phyloP scores from a whole-genome alignment of 2,113 vertebrate genomes.

The Nestor notabilis region DNA sequence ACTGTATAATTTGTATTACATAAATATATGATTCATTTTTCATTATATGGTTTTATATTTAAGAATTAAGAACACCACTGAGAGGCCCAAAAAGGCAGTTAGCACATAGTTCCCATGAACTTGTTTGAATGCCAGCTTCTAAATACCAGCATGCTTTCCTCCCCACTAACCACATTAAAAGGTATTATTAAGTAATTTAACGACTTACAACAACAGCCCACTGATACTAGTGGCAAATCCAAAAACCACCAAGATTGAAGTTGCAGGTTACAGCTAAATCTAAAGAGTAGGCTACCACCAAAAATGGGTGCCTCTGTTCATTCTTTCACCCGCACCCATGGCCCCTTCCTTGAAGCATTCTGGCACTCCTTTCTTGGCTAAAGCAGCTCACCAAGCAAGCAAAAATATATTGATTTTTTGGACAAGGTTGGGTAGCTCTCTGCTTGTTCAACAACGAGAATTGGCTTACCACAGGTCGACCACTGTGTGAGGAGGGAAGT shows the following conservation, averaged over 20 bases:
- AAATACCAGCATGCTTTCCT: not conserved
- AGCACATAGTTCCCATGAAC: not conserved
- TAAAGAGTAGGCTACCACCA: not conserved
- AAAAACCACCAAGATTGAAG: not conserved
- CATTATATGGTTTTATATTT: not conserved
- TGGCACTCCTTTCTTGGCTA: not conserved
- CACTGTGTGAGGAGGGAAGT: rapidly evolving
- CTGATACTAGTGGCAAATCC: not conserved
- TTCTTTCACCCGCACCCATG: not conserved
- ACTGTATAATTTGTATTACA: not conserved
- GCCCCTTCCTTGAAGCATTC: not conserved
- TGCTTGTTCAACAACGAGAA: not conserved
- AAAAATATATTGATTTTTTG: not conserved
- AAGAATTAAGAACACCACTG: not conserved
- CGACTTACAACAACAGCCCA: not conserved
- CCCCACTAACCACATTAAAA: not conserved
- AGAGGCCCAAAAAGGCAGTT: not conserved
- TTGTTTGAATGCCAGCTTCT: not conserved
- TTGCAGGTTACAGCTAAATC: not conserved
- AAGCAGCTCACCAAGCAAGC: not conserved
- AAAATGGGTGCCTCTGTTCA: not conserved
- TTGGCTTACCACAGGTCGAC: not conserved
- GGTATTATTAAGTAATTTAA: not conserved
- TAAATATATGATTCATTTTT: not conserved
- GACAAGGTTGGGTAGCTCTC: not conserved